These are phyloP conservation scores for Acholoe squamosa DNA, from an alignment of 2,888 invertebrate species.

Conservation along the genomic window DNA sequence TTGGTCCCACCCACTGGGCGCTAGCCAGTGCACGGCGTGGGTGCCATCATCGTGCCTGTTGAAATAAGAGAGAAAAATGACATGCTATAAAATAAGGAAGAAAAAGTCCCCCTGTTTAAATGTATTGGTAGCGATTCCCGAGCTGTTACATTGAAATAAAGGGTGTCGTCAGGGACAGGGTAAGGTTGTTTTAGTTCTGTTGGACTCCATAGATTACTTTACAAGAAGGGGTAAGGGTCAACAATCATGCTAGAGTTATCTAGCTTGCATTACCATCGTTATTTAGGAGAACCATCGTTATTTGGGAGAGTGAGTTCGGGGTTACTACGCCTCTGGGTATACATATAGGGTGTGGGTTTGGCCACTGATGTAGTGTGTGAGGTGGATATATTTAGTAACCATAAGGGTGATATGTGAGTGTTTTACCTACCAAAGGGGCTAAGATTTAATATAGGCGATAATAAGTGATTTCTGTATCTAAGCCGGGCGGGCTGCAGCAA, in stretches of 20 bases:
- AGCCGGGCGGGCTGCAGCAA: too few relatives aligned
- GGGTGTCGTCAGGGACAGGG: background rate
- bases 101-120: background rate
- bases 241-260: too few relatives aligned
- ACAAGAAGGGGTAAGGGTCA: too few relatives aligned
- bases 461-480: too few relatives aligned
- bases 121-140: background rate
- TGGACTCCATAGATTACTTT: too few relatives aligned
- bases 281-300: too few relatives aligned
- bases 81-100: background rate
- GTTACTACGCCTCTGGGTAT: background rate
- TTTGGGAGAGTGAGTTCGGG: background rate
- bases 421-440: too few relatives aligned
- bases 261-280: too few relatives aligned
- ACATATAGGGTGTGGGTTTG: background rate
- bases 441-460: too few relatives aligned
- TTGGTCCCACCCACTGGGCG: slow-evolving; percentile 33
- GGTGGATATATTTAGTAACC: too few relatives aligned
- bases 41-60: background rate
- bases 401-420: too few relatives aligned
- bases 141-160: background rate
- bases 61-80: background rate
- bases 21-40: background rate
- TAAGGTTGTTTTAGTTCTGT: background rate
- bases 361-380: background rate